Percentiles rank a stretch among this genome's conserved stretches.
Conservation (phyloP, 2,797 vertebrate genomes). For the Cuculus canorus region DNA sequence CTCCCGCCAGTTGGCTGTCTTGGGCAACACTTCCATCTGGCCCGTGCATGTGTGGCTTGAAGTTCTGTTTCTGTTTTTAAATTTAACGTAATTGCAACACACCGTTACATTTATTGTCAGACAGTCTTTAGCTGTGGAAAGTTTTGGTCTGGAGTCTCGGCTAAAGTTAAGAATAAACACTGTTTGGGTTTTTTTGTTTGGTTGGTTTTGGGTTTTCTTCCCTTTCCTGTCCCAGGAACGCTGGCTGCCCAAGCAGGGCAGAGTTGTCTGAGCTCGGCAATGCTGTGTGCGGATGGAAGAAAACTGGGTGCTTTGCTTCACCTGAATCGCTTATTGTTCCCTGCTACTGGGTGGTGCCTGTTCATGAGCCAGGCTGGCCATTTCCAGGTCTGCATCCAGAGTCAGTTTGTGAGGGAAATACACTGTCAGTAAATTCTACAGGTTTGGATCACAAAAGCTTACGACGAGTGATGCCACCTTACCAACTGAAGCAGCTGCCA, state of each 20-base stretch:
- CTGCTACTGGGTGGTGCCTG: not conserved
- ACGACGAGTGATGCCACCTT: accelerated
- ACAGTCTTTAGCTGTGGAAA: not conserved
- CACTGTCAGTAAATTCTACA: accelerated
- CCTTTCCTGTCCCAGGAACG: not conserved
- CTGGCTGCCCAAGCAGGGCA: not conserved
- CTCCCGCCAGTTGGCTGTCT: not conserved
- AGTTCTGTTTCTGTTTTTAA: not conserved
- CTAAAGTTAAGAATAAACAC: not conserved
- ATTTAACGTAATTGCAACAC: not conserved
- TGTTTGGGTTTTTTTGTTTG: not conserved
- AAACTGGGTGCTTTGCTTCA: not conserved
- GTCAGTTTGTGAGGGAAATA: not conserved
- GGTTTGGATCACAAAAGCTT: not conserved
- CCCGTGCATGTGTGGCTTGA: not conserved
- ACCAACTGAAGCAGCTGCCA: accelerated
- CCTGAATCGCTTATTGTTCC: accelerated
- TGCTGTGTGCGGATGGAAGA: not conserved
- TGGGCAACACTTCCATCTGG: not conserved
- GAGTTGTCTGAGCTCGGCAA: not conserved
- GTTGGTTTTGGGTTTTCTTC: not conserved
- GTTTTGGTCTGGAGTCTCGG: not conserved
- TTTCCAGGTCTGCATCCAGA: not conserved
- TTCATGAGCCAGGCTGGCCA: accelerated
- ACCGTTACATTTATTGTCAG: not conserved